Evolutionary conservation across 1,140 invertebrate genomes (phyloP).

Genomic region (Pygmarrhopalites habei): DNA sequence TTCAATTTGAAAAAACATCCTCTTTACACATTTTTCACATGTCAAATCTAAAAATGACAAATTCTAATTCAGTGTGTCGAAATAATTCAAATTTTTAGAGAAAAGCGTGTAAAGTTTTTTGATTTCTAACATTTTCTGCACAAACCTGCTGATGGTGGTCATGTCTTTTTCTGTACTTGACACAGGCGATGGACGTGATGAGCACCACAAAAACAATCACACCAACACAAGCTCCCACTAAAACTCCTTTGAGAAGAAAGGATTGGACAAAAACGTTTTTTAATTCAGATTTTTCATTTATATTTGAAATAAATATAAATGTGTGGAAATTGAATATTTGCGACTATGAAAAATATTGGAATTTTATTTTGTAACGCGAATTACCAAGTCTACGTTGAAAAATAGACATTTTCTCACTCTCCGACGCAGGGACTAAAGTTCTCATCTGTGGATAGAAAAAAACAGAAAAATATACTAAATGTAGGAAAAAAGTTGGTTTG

Average conservation of each 20-base stretch:
- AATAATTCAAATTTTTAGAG: background rate
- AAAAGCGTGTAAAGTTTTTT: too few species aligned
- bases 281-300: too few species aligned
- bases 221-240: slow-evolving; percentile 37
- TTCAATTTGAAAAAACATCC: background rate
- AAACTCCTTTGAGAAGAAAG: slow-evolving; percentile 24
- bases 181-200: slow-evolving; percentile 32
- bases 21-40: too few species aligned
- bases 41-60: too few species aligned
- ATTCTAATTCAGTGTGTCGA: too few species aligned
- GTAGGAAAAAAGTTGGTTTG: too few species aligned
- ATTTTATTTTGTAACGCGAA: too few species aligned
- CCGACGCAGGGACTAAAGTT: slow-evolving; percentile 10
- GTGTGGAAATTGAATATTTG: too few species aligned
- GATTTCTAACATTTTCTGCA: too few species aligned
- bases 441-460: slow-evolving; percentile 10
- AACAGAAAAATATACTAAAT: background rate
- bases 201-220: slow-evolving; percentile 36
- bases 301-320: too few species aligned
- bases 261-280: too few species aligned
- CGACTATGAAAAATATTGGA: too few species aligned
- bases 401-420: slow-evolving; percentile 17
- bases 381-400: slow-evolving; percentile 34
- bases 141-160: slow-evolving; percentile 29
- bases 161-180: slow-evolving; percentile 35